These are phyloP conservation scores for Stictonetta naevosa DNA, from an alignment of 2,113 vertebrate genomes.

Conservation along the genomic window DNA sequence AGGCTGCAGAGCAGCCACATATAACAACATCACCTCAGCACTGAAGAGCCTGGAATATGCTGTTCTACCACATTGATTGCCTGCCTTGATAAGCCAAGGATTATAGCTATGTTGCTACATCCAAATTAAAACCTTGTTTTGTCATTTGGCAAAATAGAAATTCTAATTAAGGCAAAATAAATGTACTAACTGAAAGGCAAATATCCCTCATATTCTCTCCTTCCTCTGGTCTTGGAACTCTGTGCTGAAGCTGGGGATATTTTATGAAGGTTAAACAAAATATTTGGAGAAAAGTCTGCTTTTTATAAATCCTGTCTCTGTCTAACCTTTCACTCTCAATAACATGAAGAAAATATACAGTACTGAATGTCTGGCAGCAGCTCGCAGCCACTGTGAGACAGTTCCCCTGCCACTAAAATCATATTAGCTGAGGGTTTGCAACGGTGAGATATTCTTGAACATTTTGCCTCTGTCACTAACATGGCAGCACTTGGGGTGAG, in stretches of 20 bases:
- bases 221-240: not conserved
- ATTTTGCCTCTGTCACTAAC: not conserved
- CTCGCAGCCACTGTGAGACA: conserved; percentile 35
- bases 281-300: conserved; percentile 47
- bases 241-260: not conserved
- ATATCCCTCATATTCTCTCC: not conserved
- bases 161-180: conserved; percentile 12
- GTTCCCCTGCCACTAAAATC: conserved; percentile 12
- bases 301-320: conserved; percentile 45
- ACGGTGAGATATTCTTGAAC: not conserved
- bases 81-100: not conserved
- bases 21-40: not conserved
- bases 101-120: not conserved
- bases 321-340: conserved; percentile 38
- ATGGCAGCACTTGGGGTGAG: not conserved
- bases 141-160: not conserved
- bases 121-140: not conserved
- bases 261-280: conserved; percentile 60
- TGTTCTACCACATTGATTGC: not conserved
- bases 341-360: conserved; percentile 47
- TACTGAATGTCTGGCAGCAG: conserved; percentile 26
- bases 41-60: not conserved
- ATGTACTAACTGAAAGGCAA: not conserved
- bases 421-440: not conserved
- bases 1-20: not conserved